Evolutionary conservation across 2,797 vertebrate species (phyloP), one percentile per base, ranked within the genome.

Genomic region (Muraenolepis orangiensis): DNA sequence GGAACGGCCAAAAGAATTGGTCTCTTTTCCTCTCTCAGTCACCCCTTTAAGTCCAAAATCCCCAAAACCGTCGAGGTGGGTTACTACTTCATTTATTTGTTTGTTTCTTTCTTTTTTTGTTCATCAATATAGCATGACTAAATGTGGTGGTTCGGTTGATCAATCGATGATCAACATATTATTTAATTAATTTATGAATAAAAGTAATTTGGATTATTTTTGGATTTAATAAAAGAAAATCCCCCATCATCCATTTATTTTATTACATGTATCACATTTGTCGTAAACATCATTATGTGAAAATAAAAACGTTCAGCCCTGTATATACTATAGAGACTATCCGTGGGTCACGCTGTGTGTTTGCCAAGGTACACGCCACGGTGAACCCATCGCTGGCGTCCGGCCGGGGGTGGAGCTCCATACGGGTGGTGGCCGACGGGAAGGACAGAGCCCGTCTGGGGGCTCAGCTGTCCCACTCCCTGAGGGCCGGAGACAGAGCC

Each of bases 21-120:
- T 1, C 77, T 95, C 74, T 78, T 81, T 76, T 91, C 93, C 7
- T 88, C 82, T 16, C 74, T 94, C 31, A 84, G 79, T 57, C 91
- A 86, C 78, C 91, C 91, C 31, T 91, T 84, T 36, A 81, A 91
- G 34, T 92, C 87, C 70, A 82, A 84, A 64, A 85, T 91, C 75
- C 92, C 90, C 69, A 91, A 88, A 81, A 75, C 79, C 10, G 46
- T 94, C 6, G 84, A 93, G 91, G 94, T 94, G 77, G 46, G 80
- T 67, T 1, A 16, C 23, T 66, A 3, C 26, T 67, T 31, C 16
- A 16, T 29, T 30, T 29, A 31, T 30, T 31, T 18, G 26, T 28
- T 66, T 66, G 10, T 14, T 67, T 67, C 12, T 68, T 4, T 46
- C 28, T 16, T 31, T 67, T 6, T 67, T 14, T 31, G 28, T 29